Conservation (phyloP, 2,113 vertebrate genomes). For the Sturnira hondurensis region DNA sequence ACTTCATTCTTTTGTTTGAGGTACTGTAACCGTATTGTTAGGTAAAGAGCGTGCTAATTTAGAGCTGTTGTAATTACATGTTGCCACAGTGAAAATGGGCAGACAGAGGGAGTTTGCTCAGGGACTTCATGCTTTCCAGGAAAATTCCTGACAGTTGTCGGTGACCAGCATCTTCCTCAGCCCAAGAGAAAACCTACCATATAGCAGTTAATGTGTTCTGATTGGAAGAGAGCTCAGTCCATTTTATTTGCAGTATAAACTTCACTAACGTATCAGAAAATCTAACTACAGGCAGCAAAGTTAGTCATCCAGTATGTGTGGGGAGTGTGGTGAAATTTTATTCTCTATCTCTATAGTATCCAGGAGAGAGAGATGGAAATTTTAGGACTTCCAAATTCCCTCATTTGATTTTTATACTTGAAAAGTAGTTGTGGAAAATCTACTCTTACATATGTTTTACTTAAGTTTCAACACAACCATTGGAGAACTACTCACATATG, state of each 20-base stretch:
- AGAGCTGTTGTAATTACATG: neutral
- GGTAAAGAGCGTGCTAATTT: neutral
- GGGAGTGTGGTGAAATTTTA: neutral
- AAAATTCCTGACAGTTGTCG: neutral
- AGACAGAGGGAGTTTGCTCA: neutral
- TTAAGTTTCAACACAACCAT: neutral
- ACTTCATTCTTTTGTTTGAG: neutral
- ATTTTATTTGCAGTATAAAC: neutral
- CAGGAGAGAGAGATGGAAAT: neutral
- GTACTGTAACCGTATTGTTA: neutral
- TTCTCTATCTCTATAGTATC: neutral
- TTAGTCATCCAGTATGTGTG: neutral
- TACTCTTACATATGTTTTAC: neutral
- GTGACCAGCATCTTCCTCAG: neutral
- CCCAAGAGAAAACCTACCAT: neutral
- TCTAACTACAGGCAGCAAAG: neutral
- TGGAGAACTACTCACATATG: neutral
- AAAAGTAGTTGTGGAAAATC: neutral
- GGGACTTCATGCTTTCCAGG: neutral
- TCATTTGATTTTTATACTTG: conserved; percentile 21
- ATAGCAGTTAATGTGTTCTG: neutral
- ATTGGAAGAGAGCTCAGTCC: neutral
- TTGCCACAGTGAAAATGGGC: neutral
- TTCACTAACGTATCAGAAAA: neutral
- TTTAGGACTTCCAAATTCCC: neutral